Percentiles rank a stretch among this genome's conserved stretches.
Conservation (phyloP, 1,140 invertebrate species). For the Drosophila ohnishii region DNA sequence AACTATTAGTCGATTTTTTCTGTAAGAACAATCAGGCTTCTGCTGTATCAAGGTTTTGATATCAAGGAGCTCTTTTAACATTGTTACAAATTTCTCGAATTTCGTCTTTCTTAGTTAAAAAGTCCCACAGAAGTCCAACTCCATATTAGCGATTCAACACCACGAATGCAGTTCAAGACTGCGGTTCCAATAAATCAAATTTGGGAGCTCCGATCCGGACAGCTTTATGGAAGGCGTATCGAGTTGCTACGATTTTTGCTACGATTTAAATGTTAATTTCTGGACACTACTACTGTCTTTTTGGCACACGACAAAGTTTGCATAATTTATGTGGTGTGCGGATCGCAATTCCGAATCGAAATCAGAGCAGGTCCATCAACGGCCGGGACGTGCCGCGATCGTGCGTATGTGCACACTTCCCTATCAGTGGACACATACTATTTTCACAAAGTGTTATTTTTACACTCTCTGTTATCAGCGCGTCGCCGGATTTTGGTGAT, state of each 20-base stretch:
- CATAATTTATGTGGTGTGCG: slow-evolving; percentile 66
- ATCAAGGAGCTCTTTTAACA: not conserved
- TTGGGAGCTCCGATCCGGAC: slow-evolving; percentile 38
- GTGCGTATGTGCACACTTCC: not conserved
- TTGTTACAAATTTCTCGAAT: not conserved
- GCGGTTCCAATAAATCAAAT: slow-evolving; percentile 61
- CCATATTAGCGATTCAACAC: slow-evolving; percentile 67
- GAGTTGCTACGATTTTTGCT: slow-evolving; percentile 27
- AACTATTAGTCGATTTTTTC: too few relatives aligned
- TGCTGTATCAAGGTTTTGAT: too few relatives aligned
- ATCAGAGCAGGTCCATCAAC: slow-evolving; percentile 64
- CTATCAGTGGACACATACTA: slow-evolving; percentile 56
- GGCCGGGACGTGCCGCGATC: slow-evolving; percentile 17
- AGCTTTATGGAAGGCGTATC: slow-evolving; percentile 59
- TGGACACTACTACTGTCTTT: slow-evolving; percentile 33
- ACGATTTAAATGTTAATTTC: slow-evolving; percentile 76
- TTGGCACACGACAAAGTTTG: slow-evolving; percentile 77
- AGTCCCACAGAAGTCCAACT: not conserved
- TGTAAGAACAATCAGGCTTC: too few relatives aligned
- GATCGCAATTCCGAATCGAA: slow-evolving; percentile 52
- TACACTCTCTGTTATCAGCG: slow-evolving; percentile 61
- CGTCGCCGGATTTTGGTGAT: slow-evolving; percentile 23
- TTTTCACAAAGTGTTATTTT: slow-evolving; percentile 53
- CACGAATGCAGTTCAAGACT: slow-evolving; percentile 63
- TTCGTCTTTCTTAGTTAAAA: not conserved